These are phyloP conservation scores for Ondatra zibethicus DNA, from an alignment of 2,113 vertebrate species.

Conservation along the genomic window DNA sequence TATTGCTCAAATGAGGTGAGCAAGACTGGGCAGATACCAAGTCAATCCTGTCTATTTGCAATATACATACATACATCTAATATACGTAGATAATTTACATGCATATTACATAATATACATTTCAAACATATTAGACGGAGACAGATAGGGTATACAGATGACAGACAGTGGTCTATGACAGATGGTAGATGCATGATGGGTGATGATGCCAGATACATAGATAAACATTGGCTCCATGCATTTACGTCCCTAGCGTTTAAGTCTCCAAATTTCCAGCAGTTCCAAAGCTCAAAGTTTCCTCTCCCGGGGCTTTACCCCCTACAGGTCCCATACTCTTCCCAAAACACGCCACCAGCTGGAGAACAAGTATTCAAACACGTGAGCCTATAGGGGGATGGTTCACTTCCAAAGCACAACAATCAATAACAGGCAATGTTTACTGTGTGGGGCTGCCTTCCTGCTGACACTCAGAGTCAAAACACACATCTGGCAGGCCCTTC, in stretches of 20 bases:
- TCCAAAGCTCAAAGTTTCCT: not conserved
- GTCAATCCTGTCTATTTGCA: not conserved
- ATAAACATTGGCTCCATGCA: not conserved
- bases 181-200: not conserved
- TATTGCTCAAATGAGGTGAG: not conserved
- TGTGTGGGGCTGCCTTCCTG: slow-evolving; percentile 70
- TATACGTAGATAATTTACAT: not conserved
- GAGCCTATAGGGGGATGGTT: not conserved
- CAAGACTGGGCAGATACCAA: not conserved
- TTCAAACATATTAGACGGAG: not conserved
- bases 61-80: not conserved
- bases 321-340: not conserved
- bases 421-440: slow-evolving; percentile 78
- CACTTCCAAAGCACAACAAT: not conserved
- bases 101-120: not conserved
- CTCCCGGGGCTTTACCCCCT: too few relatives aligned
- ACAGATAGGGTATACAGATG: not conserved
- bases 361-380: not conserved
- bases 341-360: not conserved
- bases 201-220: not conserved
- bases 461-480: slow-evolving; percentile 82
- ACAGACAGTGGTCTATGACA: not conserved
- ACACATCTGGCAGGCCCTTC: slow-evolving; percentile 76
- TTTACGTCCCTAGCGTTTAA: not conserved
- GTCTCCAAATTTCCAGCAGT: slow-evolving; percentile 32